Conservation (phyloP, 2,113 vertebrate genomes). For the Mormyrus lacerda region DNA sequence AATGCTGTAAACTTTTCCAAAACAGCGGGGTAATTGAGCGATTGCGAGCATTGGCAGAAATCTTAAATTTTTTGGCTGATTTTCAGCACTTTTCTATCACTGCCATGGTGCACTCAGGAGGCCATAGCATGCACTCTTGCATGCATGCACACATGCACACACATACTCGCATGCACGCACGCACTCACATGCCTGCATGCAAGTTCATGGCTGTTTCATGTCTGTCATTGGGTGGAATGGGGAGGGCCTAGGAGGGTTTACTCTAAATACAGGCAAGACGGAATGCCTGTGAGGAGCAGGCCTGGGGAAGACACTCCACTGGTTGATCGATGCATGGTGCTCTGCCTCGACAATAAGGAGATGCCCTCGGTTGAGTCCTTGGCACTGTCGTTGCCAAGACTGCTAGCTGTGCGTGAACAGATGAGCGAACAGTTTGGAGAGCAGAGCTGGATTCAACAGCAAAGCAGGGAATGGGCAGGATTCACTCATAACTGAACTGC, state of each 20-base stretch:
- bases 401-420: not conserved
- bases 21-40: not conserved
- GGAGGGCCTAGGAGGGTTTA: not conserved
- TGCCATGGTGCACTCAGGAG: not conserved
- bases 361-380: not conserved
- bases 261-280: not conserved
- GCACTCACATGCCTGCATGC: not conserved
- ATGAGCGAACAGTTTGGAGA: not conserved
- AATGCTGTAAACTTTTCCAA: not conserved
- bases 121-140: not conserved
- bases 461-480: not conserved
- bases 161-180: not conserved
- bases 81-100: slow-evolving; percentile 11
- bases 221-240: not conserved
- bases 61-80: not conserved
- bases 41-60: not conserved
- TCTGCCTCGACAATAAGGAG: not conserved
- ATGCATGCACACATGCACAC: not conserved
- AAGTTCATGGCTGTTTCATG: not conserved
- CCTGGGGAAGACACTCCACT: not conserved
- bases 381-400: not conserved
- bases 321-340: not conserved
- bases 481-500: not conserved
- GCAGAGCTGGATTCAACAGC: not conserved
- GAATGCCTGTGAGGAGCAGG: not conserved